Evolutionary conservation across 1,140 invertebrate species (phyloP).

Genomic region (Procambarus virginalis): DNA sequence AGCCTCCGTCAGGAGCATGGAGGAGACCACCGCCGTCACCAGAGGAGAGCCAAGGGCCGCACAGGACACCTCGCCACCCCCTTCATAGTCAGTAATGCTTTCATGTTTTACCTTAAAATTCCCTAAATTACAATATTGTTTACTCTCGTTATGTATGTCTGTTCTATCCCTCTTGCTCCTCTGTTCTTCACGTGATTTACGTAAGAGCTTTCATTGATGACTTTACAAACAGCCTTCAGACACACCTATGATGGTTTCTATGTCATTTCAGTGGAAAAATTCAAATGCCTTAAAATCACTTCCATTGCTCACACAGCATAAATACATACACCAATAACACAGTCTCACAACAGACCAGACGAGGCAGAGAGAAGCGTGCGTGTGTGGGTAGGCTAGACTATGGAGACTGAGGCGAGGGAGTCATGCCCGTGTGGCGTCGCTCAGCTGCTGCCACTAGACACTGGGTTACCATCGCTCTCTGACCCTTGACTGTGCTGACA

Average conservation of each 20-base stretch:
- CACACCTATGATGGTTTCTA: neutral
- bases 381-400: neutral
- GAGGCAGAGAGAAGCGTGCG: neutral
- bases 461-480: neutral
- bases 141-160: neutral
- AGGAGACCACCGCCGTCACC: neutral
- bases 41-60: neutral
- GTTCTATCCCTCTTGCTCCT: too few species aligned
- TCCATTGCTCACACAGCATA: neutral
- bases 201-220: neutral
- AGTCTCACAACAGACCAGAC: neutral
- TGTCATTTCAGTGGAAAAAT: neutral
- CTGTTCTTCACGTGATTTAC: neutral
- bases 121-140: neutral
- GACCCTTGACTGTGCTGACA: conserved; percentile 4
- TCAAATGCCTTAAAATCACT: neutral
- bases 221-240: neutral
- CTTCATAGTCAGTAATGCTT: neutral
- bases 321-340: neutral
- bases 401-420: neutral
- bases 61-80: neutral
- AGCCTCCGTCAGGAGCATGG: neutral
- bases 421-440: neutral
- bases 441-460: neutral
- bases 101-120: neutral